Evolutionary conservation across 2,113 vertebrate genomes (phyloP).

Genomic region (Galemys pyrenaicus): DNA sequence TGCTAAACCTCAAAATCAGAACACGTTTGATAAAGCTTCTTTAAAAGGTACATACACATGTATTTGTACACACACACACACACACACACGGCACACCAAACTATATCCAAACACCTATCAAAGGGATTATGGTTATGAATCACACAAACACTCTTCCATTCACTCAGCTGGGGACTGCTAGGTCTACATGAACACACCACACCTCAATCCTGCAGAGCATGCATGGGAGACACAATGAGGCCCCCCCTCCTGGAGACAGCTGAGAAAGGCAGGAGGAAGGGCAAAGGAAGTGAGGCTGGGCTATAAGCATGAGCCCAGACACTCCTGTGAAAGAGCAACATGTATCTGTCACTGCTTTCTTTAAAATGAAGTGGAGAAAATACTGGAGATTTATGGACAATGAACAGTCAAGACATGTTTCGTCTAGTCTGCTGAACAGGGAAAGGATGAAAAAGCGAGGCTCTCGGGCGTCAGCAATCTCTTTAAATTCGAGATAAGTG

Average conservation of each 20-base stretch:
- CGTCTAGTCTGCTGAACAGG: constrained; percentile 81
- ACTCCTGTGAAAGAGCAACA: constrained; percentile 80
- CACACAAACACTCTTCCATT: constrained; percentile 43
- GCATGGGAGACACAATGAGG: constrained; percentile 54
- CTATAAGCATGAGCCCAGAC: constrained; percentile 48
- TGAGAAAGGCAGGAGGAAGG: constrained; percentile 65
- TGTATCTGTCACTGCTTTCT: constrained; percentile 53
- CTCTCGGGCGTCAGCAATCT: constrained; percentile 85
- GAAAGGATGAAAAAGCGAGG: constrained; percentile 81
- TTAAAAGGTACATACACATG: constrained; percentile 69
- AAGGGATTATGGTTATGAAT: constrained; percentile 59
- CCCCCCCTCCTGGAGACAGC: constrained; percentile 32
- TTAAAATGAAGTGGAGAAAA: constrained; percentile 69
- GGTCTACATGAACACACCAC: constrained; percentile 46
- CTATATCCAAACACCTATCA: constrained; percentile 69
- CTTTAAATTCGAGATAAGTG: constrained; percentile 82
- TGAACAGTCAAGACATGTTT: constrained; percentile 72
- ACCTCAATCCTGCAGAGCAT: constrained; percentile 71
- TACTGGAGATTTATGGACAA: constrained; percentile 68
- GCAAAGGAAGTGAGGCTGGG: constrained; percentile 49
- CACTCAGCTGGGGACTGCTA: constrained; percentile 61
- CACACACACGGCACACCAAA: constrained; percentile 58
- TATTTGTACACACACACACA: constrained; percentile 17
- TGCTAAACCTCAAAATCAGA: constrained; percentile 71
- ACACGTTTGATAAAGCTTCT: constrained; percentile 73